Percentiles rank a stretch among this genome's conserved stretches.
phyloP scores from a whole-genome alignment of 2,113 vertebrate species.

The Progne subis region DNA sequence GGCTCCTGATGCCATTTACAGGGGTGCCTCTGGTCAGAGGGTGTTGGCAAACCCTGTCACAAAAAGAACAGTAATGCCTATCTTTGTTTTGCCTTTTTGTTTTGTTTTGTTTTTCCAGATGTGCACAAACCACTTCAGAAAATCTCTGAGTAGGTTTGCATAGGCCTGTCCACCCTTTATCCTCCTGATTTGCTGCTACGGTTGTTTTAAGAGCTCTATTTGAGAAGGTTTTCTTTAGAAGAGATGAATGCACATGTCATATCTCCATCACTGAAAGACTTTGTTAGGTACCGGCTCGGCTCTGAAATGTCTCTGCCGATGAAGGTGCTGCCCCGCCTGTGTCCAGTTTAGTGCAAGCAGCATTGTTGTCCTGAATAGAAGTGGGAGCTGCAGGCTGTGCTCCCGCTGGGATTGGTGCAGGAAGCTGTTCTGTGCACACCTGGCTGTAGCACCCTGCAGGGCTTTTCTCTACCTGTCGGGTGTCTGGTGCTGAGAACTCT shows the following conservation, averaged over 20 bases:
- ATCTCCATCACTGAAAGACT: not conserved
- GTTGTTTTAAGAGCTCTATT: not conserved
- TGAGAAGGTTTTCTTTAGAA: conserved; percentile 38
- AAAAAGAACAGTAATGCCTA: conserved; percentile 13
- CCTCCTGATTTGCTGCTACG: not conserved
- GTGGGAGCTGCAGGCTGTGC: not conserved
- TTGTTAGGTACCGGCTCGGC: not conserved
- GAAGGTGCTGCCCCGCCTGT: not conserved
- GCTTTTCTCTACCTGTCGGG: not conserved
- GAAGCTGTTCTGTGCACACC: not conserved
- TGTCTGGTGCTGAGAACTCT: not conserved
- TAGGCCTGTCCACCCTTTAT: not conserved
- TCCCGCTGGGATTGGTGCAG: not conserved
- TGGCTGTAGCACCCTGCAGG: not conserved
- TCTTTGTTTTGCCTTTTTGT: conserved; percentile 30
- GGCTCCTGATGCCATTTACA: not conserved
- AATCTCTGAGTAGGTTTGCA: conserved; percentile 32
- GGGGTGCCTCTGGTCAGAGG: not conserved
- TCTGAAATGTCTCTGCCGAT: not conserved
- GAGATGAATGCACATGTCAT: not conserved
- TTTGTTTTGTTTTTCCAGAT: not conserved
- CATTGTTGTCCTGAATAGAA: not conserved
- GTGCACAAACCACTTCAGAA: conserved; percentile 43
- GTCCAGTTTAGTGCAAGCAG: not conserved
- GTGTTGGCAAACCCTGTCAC: not conserved